These are phyloP conservation scores for Orycteropus afer DNA, from an alignment of 2,113 vertebrate species.

Conservation along the genomic window DNA sequence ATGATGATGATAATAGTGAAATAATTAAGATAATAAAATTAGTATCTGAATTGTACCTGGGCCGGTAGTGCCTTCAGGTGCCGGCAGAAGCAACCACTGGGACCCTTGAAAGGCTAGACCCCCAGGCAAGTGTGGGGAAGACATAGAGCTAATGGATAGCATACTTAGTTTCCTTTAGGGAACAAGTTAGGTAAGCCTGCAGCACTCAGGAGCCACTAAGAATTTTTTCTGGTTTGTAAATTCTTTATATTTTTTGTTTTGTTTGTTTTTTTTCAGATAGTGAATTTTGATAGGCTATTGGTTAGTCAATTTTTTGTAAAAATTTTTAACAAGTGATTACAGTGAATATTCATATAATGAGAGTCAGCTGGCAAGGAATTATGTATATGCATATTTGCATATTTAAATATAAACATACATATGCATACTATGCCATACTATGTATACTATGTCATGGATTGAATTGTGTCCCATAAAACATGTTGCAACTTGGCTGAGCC, in stretches of 20 bases:
- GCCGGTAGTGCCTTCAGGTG: neutral
- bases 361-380: neutral
- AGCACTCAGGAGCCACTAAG: neutral
- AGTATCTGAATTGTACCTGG: neutral
- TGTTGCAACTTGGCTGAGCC: too few relatives aligned
- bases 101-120: neutral
- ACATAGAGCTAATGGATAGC: rapidly evolving
- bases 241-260: neutral
- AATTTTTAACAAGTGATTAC: neutral
- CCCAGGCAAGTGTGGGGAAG: neutral
- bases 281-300: neutral
- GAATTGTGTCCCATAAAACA: too few relatives aligned
- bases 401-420: neutral
- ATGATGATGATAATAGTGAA: constrained; percentile 4
- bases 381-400: neutral
- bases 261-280: neutral
- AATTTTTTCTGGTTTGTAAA: neutral
- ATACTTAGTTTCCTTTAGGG: rapidly evolving
- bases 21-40: neutral
- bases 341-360: neutral
- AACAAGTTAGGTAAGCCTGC: neutral
- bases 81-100: neutral
- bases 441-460: too few relatives aligned
- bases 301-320: neutral
- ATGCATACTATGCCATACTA: too few relatives aligned